Conservation (phyloP, 2,797 vertebrate genomes). For the Taeniopygia guttata region DNA sequence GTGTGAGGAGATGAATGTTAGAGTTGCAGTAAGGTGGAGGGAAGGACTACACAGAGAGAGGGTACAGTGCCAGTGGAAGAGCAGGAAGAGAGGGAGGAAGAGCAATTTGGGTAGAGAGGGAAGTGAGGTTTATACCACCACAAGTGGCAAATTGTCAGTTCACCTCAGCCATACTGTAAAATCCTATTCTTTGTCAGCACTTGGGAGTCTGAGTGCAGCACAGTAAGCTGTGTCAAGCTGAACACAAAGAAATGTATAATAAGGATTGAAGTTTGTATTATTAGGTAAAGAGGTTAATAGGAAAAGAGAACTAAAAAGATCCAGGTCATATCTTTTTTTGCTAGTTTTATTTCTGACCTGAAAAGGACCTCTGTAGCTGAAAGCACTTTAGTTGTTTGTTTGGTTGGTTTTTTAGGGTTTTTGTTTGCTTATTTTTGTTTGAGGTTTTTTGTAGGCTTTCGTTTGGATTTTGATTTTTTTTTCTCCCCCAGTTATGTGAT, state of each 20-base stretch:
- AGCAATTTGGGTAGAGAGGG: neutral
- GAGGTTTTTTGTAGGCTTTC: neutral
- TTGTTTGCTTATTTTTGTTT: neutral
- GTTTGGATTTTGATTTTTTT: neutral
- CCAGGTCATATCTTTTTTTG: neutral
- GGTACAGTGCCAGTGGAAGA: neutral
- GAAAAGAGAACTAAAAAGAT: neutral
- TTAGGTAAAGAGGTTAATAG: neutral
- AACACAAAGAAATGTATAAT: neutral
- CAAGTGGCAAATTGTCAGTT: neutral
- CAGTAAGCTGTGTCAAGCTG: neutral
- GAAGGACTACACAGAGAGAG: neutral
- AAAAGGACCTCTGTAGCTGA: neutral
- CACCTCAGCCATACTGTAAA: neutral
- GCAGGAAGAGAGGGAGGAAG: neutral
- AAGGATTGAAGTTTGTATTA: neutral
- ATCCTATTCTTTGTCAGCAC: neutral
- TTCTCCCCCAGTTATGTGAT: neutral
- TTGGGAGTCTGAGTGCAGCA: conserved; percentile 8
- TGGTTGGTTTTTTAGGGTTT: neutral
- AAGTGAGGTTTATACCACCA: neutral
- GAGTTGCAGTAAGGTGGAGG: neutral
- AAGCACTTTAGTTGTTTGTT: neutral
- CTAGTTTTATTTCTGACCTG: neutral
- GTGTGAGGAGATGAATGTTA: neutral